These are phyloP conservation scores for Hydractinia symbiolongicarpus DNA, from an alignment of 30 jellyfish, hydroid and myxozoan species.

Conservation along the genomic window DNA sequence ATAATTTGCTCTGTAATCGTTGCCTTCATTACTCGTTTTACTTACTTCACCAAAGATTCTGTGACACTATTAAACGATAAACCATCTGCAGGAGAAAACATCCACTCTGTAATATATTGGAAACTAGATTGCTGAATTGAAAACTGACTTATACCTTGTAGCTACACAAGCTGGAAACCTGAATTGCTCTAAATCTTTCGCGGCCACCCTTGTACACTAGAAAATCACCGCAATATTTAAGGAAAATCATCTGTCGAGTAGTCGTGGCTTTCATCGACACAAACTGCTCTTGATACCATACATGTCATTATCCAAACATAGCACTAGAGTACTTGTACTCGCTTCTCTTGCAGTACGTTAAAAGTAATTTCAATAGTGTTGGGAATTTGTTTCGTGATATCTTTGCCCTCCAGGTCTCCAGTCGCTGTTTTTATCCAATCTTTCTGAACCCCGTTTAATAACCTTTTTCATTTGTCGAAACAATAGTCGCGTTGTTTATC, in stretches of 20 bases:
- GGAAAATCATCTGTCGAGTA: constrained; percentile 41
- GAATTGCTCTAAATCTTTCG: constrained; percentile 46
- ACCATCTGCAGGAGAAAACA: too few species aligned
- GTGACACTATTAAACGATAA: constrained; percentile 56
- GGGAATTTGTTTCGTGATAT: constrained; percentile 38
- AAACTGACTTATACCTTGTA: constrained; percentile 38
- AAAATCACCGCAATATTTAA: constrained; percentile 56
- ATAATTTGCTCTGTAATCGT: constrained; percentile 43
- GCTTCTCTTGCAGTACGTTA: neutral
- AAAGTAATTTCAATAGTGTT: constrained; percentile 2
- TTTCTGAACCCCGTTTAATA: constrained; percentile 53
- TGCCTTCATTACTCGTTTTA: constrained; percentile 14
- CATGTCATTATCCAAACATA: constrained; percentile 58
- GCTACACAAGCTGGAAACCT: constrained; percentile 60
- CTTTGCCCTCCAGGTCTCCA: constrained; percentile 33
- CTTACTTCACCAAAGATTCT: constrained; percentile 52
- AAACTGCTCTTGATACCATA: constrained; percentile 61
- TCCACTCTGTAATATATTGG: constrained; percentile 31
- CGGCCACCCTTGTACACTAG: constrained; percentile 58
- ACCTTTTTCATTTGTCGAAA: constrained; percentile 52
- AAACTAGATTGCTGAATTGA: constrained; percentile 42
- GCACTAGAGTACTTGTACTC: constrained; percentile 19
- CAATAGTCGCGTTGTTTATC: constrained; percentile 53
- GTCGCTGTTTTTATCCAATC: constrained; percentile 29
- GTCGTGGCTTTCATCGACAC: constrained; percentile 48